Base-by-base conservation (phyloP, 1,140 invertebrate genomes). In the Chlorops oryzae region DNA sequence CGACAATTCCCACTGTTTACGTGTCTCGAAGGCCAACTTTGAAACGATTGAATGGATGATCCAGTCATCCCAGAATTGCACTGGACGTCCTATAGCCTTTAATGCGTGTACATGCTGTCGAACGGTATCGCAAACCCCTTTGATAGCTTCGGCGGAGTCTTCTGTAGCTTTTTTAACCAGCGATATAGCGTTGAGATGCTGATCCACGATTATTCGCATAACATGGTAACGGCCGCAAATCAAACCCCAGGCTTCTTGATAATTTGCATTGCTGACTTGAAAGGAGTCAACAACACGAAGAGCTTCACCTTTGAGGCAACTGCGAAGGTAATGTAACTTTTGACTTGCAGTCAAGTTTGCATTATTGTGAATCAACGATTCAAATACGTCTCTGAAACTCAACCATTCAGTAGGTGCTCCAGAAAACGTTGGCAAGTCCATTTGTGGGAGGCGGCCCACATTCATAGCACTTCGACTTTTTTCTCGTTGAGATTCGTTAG, bases 11-110 rank as follows among this genome's bases (percentile, higher is more conserved):
- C 22, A 24, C 25, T 47, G 34, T 15, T 25, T 47, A 4, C 45
- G 45, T n/a, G 45, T 38, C 18, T 47, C 44, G 22, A 17, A 38
- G 10, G 32, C 1, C 34, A 38, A 37, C n/a, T 47, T 10, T n/a
- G n/a, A n/a, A n/a, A n/a, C n/a, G n/a, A n/a, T n/a, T n/a, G n/a
- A n/a, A n/a, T n/a, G n/a, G n/a, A 47, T 17, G 5, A 47, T 17
- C 13, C 45, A 47, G 15, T 47, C 45, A 37, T 46, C 43, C 15
- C 28, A 47, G 23, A 24, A 37, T 12, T 47, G n/a, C 34, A 39
- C 46, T 15, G 34, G 45, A 7, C 45, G 21, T 5, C 27, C 34
- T 5, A 47, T 21, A 15, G 45, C 46, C 2, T 24, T 18, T 46
- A 46, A 4, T 10, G 32, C 32, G 7, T 12, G 12, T 22, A 46